Base-by-base conservation (phyloP, 2,888 invertebrate genomes). In the Colostygia pectinataria region DNA sequence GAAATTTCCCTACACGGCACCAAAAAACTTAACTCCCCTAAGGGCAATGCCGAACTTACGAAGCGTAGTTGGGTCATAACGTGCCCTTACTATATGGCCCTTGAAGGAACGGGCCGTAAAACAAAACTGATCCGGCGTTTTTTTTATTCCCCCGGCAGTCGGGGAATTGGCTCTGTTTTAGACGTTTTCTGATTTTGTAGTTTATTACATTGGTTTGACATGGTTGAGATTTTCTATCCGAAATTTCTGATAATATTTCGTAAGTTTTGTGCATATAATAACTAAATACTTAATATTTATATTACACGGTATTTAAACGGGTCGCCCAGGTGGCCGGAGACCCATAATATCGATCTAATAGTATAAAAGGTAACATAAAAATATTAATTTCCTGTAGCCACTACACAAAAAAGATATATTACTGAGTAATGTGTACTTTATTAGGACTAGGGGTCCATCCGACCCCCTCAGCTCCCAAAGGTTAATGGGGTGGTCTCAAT, bases 401-500 rank as follows among this genome's bases (percentile, higher is more conserved):
- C 27, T 34, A 24, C 10, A 28, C 4, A 42, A 20, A 40, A 25
- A 24, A 23, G 34, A 29, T 37, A 44, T 24, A 44, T 44, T 31
- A 31, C 28, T 7, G 20, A 27, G 24, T 24, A 18, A 6, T 9
- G 8, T 36, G 34, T 18, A 18, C 4, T 34, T 15, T 44, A 29
- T 44, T 37, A 37, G n/a, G n/a, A 37, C 29, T 32, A 24, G 33
- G 43, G 33, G 13, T 36, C 20, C 23, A 6, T 23, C 23, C 5
- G 34, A 10, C 12, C 29, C n/a, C 29, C 14, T 2, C 9, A 33
- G 36, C 9, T 18, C 33, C 41, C 36, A 9, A 23, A 36, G 50
- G 55, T 27, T 66, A 68, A 69, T 65, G 61, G 62, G 57, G 57
- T 50, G 43, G 51, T 51, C 48, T 61, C 66, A 50, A 71, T 71